Conservation (phyloP, 2,888 invertebrate species). For the Idaea aversata region DNA sequence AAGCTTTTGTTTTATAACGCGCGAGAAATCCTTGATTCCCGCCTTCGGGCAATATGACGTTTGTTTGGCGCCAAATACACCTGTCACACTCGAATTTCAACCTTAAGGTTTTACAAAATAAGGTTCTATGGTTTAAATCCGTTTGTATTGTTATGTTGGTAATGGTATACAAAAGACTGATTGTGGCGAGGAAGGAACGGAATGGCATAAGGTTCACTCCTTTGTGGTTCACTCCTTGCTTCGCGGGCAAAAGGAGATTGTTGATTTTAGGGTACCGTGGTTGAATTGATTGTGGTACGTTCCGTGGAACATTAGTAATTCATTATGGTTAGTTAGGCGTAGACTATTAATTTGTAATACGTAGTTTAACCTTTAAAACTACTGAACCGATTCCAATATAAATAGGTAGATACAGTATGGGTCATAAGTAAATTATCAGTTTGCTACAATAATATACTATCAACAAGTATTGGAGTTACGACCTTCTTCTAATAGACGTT, state of each 20-base stretch:
- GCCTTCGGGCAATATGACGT: slow-evolving; percentile 39
- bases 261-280: slow-evolving; percentile 18
- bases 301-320: neutral
- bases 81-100: slow-evolving; percentile 13
- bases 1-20: slow-evolving; percentile 37
- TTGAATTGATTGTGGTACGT: neutral
- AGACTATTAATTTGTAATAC: too few relatives aligned
- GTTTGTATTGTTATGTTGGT: slow-evolving; percentile 25
- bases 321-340: too few relatives aligned
- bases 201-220: slow-evolving; percentile 33
- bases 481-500: too few relatives aligned
- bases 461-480: too few relatives aligned
- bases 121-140: slow-evolving; percentile 8
- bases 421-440: too few relatives aligned
- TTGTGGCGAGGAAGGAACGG: slow-evolving; percentile 35
- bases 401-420: too few relatives aligned
- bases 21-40: slow-evolving; percentile 42
- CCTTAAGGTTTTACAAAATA: neutral
- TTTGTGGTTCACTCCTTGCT: slow-evolving; percentile 31
- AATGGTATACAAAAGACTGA: slow-evolving; percentile 39
- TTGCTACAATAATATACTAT: too few relatives aligned
- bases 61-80: slow-evolving; percentile 27
- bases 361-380: too few relatives aligned
- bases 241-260: slow-evolving; percentile 19
- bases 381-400: too few relatives aligned